Conservation (phyloP, 2,797 vertebrate species). For the Eutrigla gurnardus region DNA sequence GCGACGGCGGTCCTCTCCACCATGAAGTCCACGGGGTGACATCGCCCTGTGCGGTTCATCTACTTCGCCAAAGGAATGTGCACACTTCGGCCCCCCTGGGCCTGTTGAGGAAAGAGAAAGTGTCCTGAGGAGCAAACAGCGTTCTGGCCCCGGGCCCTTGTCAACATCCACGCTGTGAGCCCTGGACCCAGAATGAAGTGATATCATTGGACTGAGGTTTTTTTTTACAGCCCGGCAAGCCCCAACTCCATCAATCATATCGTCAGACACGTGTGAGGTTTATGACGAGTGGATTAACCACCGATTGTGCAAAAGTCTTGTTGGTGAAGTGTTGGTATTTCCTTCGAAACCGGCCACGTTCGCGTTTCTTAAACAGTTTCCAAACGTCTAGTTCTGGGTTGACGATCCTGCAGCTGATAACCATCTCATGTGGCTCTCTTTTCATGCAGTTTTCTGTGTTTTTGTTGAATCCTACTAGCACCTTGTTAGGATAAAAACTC, state of each 20-base stretch:
- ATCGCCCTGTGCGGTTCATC: constrained; percentile 54
- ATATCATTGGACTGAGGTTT: constrained; percentile 73
- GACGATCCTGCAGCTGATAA: not conserved
- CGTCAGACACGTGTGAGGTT: constrained; percentile 52
- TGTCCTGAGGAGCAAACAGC: constrained; percentile 64
- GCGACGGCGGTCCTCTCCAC: constrained; percentile 3
- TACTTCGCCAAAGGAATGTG: constrained; percentile 72
- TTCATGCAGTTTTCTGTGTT: constrained; percentile 38
- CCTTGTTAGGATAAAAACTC: constrained; percentile 34
- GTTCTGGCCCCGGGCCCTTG: constrained; percentile 73
- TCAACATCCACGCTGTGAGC: constrained; percentile 71
- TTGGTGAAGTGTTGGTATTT: constrained; percentile 14
- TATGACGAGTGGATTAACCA: constrained; percentile 48
- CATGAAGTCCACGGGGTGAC: constrained; percentile 55
- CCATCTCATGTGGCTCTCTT: constrained; percentile 13
- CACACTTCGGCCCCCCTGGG: constrained; percentile 40
- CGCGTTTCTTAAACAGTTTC: constrained; percentile 27
- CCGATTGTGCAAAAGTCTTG: constrained; percentile 26
- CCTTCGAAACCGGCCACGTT: constrained; percentile 11
- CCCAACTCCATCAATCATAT: constrained; percentile 75
- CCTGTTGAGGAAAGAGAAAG: constrained; percentile 61
- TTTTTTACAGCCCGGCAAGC: constrained; percentile 63
- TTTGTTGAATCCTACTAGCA: constrained; percentile 45
- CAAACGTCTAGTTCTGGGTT: constrained; percentile 11
- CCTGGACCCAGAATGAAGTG: constrained; percentile 55